phyloP scores from a whole-genome alignment of 2,888 invertebrate genomes.

The Temnothorax ravouxi region DNA sequence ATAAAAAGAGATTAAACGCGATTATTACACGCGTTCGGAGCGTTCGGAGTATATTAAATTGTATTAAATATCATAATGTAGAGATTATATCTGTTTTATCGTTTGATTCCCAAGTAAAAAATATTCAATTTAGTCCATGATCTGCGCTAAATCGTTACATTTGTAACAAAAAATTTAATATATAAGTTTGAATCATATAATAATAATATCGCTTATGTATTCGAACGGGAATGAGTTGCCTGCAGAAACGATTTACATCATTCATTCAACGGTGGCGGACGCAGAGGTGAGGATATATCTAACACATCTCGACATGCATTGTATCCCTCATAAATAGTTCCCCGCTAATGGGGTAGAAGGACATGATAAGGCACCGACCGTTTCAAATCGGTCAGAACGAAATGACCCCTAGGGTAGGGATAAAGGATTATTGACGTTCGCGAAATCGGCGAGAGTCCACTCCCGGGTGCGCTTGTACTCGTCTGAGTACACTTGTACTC shows the following conservation, averaged over 20 bases:
- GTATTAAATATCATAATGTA: slow-evolving; percentile 4
- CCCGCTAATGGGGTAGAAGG: neutral
- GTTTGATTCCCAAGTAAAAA: neutral
- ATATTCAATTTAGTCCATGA: neutral
- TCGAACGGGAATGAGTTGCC: neutral
- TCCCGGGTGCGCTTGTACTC: slow-evolving; percentile 38
- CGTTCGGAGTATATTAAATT: slow-evolving; percentile 1
- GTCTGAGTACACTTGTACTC: slow-evolving; percentile 61
- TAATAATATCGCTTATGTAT: neutral
- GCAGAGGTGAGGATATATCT: slow-evolving; percentile 4
- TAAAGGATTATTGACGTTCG: slow-evolving; percentile 22
- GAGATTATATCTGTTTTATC: neutral
- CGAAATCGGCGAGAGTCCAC: slow-evolving; percentile 34
- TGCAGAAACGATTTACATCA: slow-evolving; percentile 3
- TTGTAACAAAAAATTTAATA: neutral
- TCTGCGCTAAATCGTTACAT: neutral
- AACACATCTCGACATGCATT: slow-evolving; percentile 35
- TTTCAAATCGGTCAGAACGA: neutral
- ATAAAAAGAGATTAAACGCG: slow-evolving; percentile 6
- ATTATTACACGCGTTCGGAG: neutral
- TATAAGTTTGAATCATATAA: neutral
- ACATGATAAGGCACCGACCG: slow-evolving; percentile 3
- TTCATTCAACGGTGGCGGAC: neutral
- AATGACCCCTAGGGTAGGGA: neutral
- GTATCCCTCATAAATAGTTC: slow-evolving; percentile 19